Percentiles rank a stretch among this genome's conserved stretches.
phyloP scores from a whole-genome alignment of 2,888 invertebrate species.

The Aethes cnicana region DNA sequence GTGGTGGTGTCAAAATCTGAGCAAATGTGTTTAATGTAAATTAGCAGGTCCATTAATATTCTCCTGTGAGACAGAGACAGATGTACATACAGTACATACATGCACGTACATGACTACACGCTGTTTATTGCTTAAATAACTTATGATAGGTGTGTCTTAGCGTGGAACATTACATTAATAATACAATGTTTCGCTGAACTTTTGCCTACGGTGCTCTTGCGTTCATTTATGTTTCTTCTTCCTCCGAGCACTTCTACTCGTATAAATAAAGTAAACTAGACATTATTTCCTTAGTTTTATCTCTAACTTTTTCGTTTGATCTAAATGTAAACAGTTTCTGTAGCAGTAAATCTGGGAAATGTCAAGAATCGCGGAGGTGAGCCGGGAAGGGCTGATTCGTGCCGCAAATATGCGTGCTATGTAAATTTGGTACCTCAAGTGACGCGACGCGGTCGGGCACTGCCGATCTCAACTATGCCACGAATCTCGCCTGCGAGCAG shows the following conservation, averaged over 20 bases:
- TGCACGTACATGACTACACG: slow-evolving; percentile 38
- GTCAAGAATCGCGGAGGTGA: slow-evolving; percentile 39
- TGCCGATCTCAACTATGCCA: slow-evolving; percentile 55
- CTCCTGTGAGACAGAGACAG: slow-evolving; percentile 49
- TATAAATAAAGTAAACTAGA: neutral
- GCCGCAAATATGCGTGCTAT: slow-evolving; percentile 72
- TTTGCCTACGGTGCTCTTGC: slow-evolving; percentile 16
- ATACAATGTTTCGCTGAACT: slow-evolving; percentile 18
- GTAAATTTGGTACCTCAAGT: slow-evolving; percentile 71
- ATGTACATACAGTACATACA: too few species aligned
- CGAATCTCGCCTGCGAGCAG: too few species aligned
- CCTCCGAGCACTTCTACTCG: neutral
- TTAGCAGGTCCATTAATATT: slow-evolving; percentile 73
- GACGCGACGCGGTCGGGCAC: slow-evolving; percentile 57
- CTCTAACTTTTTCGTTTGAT: too few species aligned
- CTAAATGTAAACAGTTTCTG: neutral
- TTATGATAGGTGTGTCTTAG: slow-evolving; percentile 41
- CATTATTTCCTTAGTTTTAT: neutral
- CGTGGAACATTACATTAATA: slow-evolving; percentile 28
- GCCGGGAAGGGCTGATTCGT: slow-evolving; percentile 18
- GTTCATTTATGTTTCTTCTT: slow-evolving; percentile 4
- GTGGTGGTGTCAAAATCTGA: slow-evolving; percentile 73
- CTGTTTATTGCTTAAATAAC: slow-evolving; percentile 61
- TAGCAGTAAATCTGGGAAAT: slow-evolving; percentile 40
- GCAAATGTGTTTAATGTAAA: slow-evolving; percentile 80